Evolutionary conservation across 2,888 invertebrate species (phyloP).

Genomic region (Quadroppia sp.): DNA sequence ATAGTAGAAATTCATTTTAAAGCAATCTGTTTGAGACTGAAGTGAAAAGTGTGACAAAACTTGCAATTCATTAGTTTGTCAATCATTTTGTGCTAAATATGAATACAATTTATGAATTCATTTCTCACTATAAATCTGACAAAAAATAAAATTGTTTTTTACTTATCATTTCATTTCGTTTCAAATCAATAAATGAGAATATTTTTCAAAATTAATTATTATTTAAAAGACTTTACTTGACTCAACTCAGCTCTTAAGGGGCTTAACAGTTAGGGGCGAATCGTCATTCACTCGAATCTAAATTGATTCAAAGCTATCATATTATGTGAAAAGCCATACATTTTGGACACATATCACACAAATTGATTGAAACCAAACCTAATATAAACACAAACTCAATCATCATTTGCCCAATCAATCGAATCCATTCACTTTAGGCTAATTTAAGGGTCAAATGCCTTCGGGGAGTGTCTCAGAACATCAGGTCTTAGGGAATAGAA

Average conservation of each 20-base stretch:
- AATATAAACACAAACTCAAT: no score
- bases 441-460: no score
- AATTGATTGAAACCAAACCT: no score
- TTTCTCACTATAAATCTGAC: background rate
- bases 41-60: background rate
- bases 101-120: background rate
- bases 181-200: conserved; percentile 14
- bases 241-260: no score
- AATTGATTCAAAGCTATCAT: background rate
- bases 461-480: no score
- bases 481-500: no score
- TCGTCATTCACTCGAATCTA: no score
- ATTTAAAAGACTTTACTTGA: conserved; percentile 28
- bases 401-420: no score
- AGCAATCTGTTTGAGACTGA: conserved; percentile 30
- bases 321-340: background rate
- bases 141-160: background rate
- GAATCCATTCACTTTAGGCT: no score
- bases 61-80: conserved; percentile 28
- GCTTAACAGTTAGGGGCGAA: background rate
- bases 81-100: conserved; percentile 13
- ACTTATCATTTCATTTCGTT: background rate
- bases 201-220: background rate
- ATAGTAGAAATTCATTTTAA: background rate
- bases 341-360: background rate